A percentile compares a stretch with the other conserved stretches of the same genome.
phyloP scores from a whole-genome alignment of 1,140 invertebrate species.

The Caenorhabditis inopinata region DNA sequence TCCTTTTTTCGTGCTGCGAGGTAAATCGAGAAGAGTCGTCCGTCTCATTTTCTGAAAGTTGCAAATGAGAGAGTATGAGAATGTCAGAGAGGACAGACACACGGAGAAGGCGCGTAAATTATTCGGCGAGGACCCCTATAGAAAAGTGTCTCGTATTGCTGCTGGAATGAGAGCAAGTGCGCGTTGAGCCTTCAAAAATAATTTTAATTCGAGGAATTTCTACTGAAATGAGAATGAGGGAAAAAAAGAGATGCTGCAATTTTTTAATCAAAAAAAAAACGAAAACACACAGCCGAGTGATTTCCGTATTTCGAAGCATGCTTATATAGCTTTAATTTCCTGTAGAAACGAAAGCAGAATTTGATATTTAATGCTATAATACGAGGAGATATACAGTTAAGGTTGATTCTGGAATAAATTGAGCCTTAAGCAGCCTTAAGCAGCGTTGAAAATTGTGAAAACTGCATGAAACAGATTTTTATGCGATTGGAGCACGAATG shows the following conservation, averaged over 20 bases:
- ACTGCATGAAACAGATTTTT: too few relatives aligned
- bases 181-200: not conserved
- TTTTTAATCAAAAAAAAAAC: not conserved
- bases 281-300: too few relatives aligned
- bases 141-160: slow-evolving; percentile 18
- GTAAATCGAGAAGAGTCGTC: slow-evolving; percentile 3
- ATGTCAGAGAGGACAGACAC: not conserved
- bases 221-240: slow-evolving; percentile 3
- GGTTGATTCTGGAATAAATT: too few relatives aligned
- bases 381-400: too few relatives aligned
- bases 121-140: not conserved
- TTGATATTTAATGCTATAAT: too few relatives aligned
- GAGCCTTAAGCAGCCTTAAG: too few relatives aligned
- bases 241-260: not conserved
- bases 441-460: too few relatives aligned
- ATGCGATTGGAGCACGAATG: too few relatives aligned
- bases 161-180: not conserved
- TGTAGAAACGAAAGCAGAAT: not conserved
- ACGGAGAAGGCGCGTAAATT: not conserved
- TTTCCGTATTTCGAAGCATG: too few relatives aligned
- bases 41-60: slow-evolving; percentile 22
- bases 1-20: not conserved
- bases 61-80: not conserved
- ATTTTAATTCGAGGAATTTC: not conserved
- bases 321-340: slow-evolving; percentile 11